A percentile compares a stretch with the other conserved stretches of the same genome.
phyloP scores from a whole-genome alignment of 2,888 invertebrate genomes.

The Caenorhabditis sp. region DNA sequence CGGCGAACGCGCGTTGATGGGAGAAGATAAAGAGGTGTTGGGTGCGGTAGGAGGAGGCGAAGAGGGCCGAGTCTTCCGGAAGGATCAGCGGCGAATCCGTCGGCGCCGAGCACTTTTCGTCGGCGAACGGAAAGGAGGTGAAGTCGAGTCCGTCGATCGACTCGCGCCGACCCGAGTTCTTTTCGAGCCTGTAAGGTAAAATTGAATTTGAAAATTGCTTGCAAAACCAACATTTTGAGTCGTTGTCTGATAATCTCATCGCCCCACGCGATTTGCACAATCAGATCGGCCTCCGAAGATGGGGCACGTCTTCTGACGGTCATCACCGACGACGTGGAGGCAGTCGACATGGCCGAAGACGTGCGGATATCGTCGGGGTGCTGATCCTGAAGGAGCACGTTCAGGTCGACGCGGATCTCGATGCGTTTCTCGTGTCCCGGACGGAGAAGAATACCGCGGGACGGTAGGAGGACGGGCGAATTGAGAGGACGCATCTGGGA shows the following conservation, averaged over 20 bases:
- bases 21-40: slow-evolving; percentile 19
- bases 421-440: slow-evolving; percentile 3
- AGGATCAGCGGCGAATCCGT: background rate
- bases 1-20: background rate
- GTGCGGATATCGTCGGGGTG: background rate
- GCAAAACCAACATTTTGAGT: slow-evolving; percentile 16
- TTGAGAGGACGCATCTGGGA: slow-evolving; percentile 12
- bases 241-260: slow-evolving; percentile 26
- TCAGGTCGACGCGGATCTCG: slow-evolving; percentile 15
- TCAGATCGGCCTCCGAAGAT: slow-evolving; percentile 21
- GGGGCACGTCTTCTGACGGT: background rate
- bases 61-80: slow-evolving; percentile 11
- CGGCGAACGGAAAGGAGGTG: slow-evolving; percentile 15
- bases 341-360: slow-evolving; percentile 35
- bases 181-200: slow-evolving; percentile 15
- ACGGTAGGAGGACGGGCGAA: background rate
- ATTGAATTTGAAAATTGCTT: background rate
- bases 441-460: slow-evolving; percentile 8
- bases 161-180: background rate
- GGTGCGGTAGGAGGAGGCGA: slow-evolving; percentile 28
- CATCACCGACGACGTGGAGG: slow-evolving; percentile 2
- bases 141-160: slow-evolving; percentile 24
- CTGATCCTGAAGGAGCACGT: slow-evolving; percentile 7
- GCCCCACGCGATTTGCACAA: slow-evolving; percentile 34
- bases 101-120: slow-evolving; percentile 3